Percentiles rank a stretch among this genome's conserved stretches.
Conservation (phyloP, 2,797 vertebrate genomes). For the Vireo griseus region DNA sequence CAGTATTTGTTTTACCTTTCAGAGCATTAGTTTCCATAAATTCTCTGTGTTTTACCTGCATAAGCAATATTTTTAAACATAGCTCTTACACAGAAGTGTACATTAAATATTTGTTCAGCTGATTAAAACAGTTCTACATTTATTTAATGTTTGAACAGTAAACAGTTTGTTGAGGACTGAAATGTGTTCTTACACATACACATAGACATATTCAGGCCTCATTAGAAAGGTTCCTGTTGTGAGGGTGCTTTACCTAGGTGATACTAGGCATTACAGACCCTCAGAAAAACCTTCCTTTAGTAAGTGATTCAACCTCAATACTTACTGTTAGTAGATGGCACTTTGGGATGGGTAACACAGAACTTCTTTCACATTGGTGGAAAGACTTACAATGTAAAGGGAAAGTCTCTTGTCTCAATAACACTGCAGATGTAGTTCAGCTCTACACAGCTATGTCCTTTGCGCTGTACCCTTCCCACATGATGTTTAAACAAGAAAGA, state of each 20-base stretch:
- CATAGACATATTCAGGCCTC: slow-evolving; percentile 3
- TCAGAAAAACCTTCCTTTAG: background rate
- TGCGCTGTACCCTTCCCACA: background rate
- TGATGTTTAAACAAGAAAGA: slow-evolving; percentile 26
- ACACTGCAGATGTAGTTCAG: background rate
- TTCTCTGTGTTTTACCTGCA: slow-evolving; percentile 58
- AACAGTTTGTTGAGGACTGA: slow-evolving; percentile 74
- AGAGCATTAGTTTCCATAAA: slow-evolving; percentile 68
- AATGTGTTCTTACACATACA: slow-evolving; percentile 63
- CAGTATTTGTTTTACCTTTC: slow-evolving; percentile 69
- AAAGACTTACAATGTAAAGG: background rate
- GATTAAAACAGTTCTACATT: slow-evolving; percentile 79
- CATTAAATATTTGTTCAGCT: slow-evolving; percentile 79
- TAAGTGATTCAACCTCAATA: background rate
- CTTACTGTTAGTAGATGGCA: background rate
- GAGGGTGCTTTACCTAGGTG: background rate
- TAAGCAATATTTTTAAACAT: slow-evolving; percentile 69
- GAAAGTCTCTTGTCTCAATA: background rate
- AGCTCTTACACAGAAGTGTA: slow-evolving; percentile 67
- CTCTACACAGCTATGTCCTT: background rate
- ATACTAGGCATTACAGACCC: background rate
- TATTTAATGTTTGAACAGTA: slow-evolving; percentile 80
- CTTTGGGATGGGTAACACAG: background rate
- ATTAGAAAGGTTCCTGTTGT: slow-evolving; percentile 45
- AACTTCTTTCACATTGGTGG: background rate